Conservation (phyloP, 2,888 invertebrate genomes). For the Caradrina clavipalpis region DNA sequence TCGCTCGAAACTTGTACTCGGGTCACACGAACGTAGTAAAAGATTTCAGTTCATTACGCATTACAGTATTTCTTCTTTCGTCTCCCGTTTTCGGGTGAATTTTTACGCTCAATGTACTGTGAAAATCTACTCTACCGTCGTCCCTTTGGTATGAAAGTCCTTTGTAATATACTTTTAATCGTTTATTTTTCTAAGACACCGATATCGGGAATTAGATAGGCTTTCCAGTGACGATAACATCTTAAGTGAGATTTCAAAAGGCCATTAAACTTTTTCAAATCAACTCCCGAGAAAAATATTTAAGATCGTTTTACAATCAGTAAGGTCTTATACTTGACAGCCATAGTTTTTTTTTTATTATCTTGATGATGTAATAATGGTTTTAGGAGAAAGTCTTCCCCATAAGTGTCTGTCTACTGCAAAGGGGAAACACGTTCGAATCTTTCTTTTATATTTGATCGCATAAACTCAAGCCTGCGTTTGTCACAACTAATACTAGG, state of each 20-base stretch:
- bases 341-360: not conserved
- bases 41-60: conserved; percentile 78
- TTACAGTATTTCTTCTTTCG: conserved; percentile 72
- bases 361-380: conserved; percentile 7
- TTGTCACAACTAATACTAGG: conserved; percentile 82
- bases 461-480: conserved; percentile 65
- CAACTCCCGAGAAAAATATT: conserved; percentile 8
- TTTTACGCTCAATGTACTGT: conserved; percentile 78
- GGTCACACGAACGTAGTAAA: conserved; percentile 67
- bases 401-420: conserved; percentile 26
- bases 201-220: conserved; percentile 53
- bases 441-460: conserved; percentile 54
- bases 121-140: conserved; percentile 72
- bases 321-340: not conserved
- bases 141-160: conserved; percentile 59
- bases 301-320: not conserved
- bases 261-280: conserved; percentile 31
- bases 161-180: conserved; percentile 68
- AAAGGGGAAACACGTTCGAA: conserved; percentile 30
- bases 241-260: conserved; percentile 32
- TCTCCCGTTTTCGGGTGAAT: conserved; percentile 67
- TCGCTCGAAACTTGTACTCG: conserved; percentile 64
- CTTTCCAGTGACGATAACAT: conserved; percentile 27
- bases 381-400: conserved; percentile 20
- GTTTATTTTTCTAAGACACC: conserved; percentile 62